Evolutionary conservation across 2,888 invertebrate species (phyloP).

Genomic region (Agriopis marginaria): DNA sequence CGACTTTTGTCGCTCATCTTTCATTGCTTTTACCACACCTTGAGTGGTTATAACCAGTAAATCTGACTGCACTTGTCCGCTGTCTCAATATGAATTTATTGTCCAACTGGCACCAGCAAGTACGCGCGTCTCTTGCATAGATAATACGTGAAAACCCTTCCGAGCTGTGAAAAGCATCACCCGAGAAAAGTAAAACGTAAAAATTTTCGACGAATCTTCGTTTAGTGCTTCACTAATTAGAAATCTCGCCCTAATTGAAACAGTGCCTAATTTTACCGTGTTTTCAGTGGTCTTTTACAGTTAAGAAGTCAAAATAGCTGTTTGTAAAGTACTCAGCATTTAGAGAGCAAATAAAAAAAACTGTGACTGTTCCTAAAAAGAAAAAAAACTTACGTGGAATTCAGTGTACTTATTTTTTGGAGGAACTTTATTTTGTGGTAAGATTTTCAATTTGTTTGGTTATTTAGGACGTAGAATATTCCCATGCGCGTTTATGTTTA

Average conservation of each 20-base stretch:
- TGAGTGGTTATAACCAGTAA: conserved; percentile 72
- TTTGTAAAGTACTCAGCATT: background rate
- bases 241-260: background rate
- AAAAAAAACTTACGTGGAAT: background rate
- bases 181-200: background rate
- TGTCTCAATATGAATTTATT: conserved; percentile 76
- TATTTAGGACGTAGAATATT: background rate
- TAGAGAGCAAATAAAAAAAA: background rate
- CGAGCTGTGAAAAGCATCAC: background rate
- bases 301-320: background rate
- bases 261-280: background rate
- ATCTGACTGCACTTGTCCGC: conserved; percentile 66
- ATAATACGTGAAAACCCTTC: conserved; percentile 35
- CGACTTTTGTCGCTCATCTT: conserved; percentile 45
- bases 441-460: background rate
- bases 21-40: conserved; percentile 57
- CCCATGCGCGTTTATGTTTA: background rate
- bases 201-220: background rate
- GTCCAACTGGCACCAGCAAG: conserved; percentile 65
- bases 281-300: background rate
- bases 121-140: conserved; percentile 61
- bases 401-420: background rate
- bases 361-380: background rate
- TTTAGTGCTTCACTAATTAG: background rate
- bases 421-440: background rate